Conservation (phyloP, 2,797 vertebrate genomes). For the Rhinogobio ventralis region DNA sequence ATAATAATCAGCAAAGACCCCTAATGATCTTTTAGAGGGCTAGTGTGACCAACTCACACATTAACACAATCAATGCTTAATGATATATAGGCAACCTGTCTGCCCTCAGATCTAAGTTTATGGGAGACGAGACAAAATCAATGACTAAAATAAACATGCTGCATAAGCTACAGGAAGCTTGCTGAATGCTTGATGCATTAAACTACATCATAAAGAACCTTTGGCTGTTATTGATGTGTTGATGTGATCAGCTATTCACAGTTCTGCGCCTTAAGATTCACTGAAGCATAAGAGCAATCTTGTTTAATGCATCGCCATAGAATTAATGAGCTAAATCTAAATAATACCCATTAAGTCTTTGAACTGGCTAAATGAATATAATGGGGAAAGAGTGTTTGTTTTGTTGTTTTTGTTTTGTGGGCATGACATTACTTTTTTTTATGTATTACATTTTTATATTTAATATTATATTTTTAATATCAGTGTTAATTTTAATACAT, state of each 20-base stretch:
- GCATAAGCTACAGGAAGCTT: background rate
- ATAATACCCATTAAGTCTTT: background rate
- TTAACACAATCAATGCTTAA: slow-evolving; percentile 34
- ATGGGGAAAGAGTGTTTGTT: background rate
- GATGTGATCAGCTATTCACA: slow-evolving; percentile 36
- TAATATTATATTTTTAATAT: background rate
- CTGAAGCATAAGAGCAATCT: background rate
- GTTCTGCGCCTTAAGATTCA: background rate
- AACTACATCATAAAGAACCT: slow-evolving; percentile 29
- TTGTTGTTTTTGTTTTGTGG: background rate
- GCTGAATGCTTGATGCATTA: background rate
- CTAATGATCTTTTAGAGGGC: background rate
- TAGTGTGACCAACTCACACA: slow-evolving; percentile 17
- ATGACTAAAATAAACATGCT: slow-evolving; percentile 15
- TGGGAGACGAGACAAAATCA: slow-evolving; percentile 16
- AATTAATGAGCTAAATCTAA: slow-evolving; percentile 18
- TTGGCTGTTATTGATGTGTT: slow-evolving; percentile 31
- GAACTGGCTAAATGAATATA: slow-evolving; percentile 15
- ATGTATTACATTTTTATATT: background rate
- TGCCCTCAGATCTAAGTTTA: slow-evolving; percentile 32
- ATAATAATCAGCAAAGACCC: background rate
- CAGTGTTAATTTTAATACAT: background rate
- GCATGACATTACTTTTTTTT: background rate
- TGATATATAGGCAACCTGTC: slow-evolving; percentile 12
- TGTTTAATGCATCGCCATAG: slow-evolving; percentile 4